A percentile compares a stretch with the other conserved stretches of the same genome.
Conservation (phyloP, 1,140 invertebrate species). For the Berghia stephanieae region DNA sequence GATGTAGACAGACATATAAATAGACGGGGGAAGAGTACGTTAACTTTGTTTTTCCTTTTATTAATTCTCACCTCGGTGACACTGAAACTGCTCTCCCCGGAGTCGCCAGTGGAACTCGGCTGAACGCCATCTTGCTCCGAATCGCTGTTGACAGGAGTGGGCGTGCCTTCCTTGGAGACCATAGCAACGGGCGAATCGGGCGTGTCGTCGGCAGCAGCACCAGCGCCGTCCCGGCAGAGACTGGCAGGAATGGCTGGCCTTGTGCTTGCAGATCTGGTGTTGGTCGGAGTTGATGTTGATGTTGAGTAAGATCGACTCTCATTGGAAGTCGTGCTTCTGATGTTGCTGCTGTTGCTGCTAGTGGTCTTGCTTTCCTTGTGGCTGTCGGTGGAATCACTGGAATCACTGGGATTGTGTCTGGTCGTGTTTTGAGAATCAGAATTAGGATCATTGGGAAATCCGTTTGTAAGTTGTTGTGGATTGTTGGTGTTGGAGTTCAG, state of each 20-base stretch:
- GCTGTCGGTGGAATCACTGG: too few relatives aligned
- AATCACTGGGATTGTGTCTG: too few relatives aligned
- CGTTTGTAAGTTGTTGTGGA: too few relatives aligned
- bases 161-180: slow-evolving; percentile 41
- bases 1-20: too few relatives aligned
- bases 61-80: neutral
- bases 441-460: too few relatives aligned
- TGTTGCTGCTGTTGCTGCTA: too few relatives aligned
- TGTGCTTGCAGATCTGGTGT: slow-evolving; percentile 32
- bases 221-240: too few relatives aligned
- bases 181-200: neutral
- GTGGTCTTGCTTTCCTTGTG: too few relatives aligned
- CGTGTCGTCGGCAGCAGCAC: slow-evolving; percentile 7
- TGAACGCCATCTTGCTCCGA: slow-evolving; percentile 36
- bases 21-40: slow-evolving; percentile 2
- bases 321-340: too few relatives aligned
- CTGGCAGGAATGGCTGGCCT: slow-evolving; percentile 30
- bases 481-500: too few relatives aligned
- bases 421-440: too few relatives aligned
- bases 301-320: too few relatives aligned
- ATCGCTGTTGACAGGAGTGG: slow-evolving; percentile 58
- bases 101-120: neutral
- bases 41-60: neutral
- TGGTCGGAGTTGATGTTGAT: slow-evolving; percentile 31
- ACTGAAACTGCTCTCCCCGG: neutral